phyloP scores from a whole-genome alignment of 2,797 vertebrate genomes.

The Acipenser oxyrinchus region DNA sequence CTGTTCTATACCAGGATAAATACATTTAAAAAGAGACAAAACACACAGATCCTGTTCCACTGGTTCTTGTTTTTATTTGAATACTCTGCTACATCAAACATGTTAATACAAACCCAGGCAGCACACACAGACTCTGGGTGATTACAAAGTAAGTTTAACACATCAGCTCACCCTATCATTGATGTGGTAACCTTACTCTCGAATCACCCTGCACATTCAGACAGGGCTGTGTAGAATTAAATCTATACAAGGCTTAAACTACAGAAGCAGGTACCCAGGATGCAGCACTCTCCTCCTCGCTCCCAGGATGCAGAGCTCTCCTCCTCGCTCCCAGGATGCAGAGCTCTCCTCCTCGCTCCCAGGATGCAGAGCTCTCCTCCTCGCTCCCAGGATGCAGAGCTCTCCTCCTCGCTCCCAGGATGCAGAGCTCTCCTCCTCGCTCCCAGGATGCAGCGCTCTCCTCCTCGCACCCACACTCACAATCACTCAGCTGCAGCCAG shows the following conservation, averaged over 20 bases:
- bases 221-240: neutral
- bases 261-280: constrained; percentile 15
- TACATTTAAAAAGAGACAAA: neutral
- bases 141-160: neutral
- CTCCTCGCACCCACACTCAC: constrained; percentile 4
- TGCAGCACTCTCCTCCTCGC: constrained; percentile 1
- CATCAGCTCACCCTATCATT: constrained; percentile 5
- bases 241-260: constrained; percentile 12
- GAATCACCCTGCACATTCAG: constrained; percentile 3
- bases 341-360: constrained; percentile 7
- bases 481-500: neutral
- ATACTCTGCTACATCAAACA: constrained; percentile 16
- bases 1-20: too few relatives aligned
- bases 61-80: constrained; percentile 19
- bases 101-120: constrained; percentile 14
- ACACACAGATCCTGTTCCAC: constrained; percentile 3
- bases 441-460: constrained; percentile 10
- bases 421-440: constrained; percentile 1
- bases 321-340: constrained; percentile 11
- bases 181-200: neutral
- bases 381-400: constrained; percentile 9
- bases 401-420: constrained; percentile 12
- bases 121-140: constrained; percentile 12
- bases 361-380: constrained; percentile 7
- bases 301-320: constrained; percentile 10